These are phyloP conservation scores for Zoanthus sansibaricus DNA, from an alignment of 92 coral and sea anemone species.

Conservation along the genomic window DNA sequence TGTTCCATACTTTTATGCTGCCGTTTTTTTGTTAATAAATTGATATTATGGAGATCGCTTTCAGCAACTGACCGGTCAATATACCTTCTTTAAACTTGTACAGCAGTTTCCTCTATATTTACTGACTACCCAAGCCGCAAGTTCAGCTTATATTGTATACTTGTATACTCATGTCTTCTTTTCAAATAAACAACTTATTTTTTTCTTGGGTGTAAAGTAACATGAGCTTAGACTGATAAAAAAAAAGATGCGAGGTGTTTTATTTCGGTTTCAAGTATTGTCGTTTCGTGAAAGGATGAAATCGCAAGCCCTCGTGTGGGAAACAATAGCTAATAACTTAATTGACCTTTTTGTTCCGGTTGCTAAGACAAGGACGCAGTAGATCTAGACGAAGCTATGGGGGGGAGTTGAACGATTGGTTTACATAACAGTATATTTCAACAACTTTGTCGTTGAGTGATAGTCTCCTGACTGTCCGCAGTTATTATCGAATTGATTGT, in stretches of 20 bases:
- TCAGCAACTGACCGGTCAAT: too few relatives aligned
- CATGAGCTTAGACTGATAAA: not conserved
- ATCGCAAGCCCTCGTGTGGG: conserved; percentile 36
- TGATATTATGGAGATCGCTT: too few relatives aligned
- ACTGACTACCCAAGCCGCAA: too few relatives aligned
- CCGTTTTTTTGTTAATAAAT: too few relatives aligned
- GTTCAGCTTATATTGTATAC: too few relatives aligned
- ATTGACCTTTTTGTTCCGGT: conserved; percentile 42
- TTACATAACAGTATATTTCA: not conserved
- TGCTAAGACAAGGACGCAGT: conserved; percentile 20
- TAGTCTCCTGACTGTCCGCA: conserved; percentile 19
- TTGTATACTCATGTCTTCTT: not conserved
- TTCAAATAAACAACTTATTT: not conserved
- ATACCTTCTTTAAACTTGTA: too few relatives aligned
- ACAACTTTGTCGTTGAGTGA: not conserved
- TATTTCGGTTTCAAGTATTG: not conserved
- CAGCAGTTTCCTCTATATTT: too few relatives aligned
- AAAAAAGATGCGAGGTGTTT: not conserved
- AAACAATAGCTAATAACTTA: conserved; percentile 19
- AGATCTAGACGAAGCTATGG: not conserved
- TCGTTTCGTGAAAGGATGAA: conserved; percentile 6
- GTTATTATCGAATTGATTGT: conserved; percentile 41
- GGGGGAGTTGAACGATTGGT: not conserved
- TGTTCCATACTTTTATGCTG: too few relatives aligned
- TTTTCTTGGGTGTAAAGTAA: not conserved